These are phyloP conservation scores for Acrobeloides nanus DNA, from an alignment of 2,888 invertebrate genomes.

Conservation along the genomic window DNA sequence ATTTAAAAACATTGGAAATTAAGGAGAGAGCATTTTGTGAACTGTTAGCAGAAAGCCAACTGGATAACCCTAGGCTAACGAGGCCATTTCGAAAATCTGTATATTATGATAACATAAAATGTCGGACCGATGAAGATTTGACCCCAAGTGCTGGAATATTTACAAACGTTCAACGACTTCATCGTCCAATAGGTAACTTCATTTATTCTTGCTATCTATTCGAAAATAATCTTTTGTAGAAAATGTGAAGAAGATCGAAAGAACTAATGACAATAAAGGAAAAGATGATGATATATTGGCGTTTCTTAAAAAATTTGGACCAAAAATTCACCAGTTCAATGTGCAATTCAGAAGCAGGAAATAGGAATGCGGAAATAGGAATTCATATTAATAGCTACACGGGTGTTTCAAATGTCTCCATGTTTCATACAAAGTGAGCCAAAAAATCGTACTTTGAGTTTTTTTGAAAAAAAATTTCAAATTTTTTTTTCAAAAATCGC, in stretches of 20 bases:
- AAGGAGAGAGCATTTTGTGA: conserved; percentile 48
- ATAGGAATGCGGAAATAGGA: neutral
- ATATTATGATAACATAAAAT: conserved; percentile 51
- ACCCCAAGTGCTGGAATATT: neutral
- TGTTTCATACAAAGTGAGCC: too few species aligned
- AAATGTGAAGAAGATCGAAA: neutral
- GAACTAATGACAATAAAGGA: neutral
- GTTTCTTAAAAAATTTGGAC: conserved; percentile 42
- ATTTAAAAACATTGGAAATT: conserved; percentile 13
- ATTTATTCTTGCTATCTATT: neutral
- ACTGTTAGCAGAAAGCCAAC: conserved; percentile 46
- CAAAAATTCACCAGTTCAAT: conserved; percentile 45
- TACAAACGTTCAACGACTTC: neutral
- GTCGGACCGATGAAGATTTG: conserved; percentile 27
- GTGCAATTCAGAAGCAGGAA: conserved; percentile 22
- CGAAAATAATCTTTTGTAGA: neutral
- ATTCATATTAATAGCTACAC: too few species aligned
- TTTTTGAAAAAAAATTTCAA: too few species aligned
- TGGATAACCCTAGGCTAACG: conserved; percentile 51
- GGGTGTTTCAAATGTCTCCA: too few species aligned
- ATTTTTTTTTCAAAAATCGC: too few species aligned
- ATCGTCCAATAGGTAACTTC: neutral
- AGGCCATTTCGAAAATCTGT: conserved; percentile 48
- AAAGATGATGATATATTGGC: conserved; percentile 1
- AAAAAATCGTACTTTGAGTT: too few species aligned